Conservation (phyloP, 2,888 invertebrate species). For the Apamea sordens region DNA sequence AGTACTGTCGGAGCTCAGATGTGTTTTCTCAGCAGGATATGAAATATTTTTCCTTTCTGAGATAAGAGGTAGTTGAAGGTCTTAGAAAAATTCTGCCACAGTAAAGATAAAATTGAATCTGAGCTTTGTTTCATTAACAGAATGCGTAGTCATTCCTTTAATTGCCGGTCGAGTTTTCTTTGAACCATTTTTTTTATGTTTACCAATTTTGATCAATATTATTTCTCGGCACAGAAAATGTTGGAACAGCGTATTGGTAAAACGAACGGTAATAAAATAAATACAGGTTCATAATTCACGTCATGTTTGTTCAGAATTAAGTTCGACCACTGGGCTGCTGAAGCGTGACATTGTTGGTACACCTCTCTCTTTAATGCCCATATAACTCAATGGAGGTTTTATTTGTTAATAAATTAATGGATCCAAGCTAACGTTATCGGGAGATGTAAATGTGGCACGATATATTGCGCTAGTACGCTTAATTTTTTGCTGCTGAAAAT, state of each 20-base stretch:
- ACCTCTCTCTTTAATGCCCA: conserved; percentile 48
- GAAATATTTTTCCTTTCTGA: conserved; percentile 35
- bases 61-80: conserved; percentile 35
- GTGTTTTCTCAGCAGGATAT: conserved; percentile 45
- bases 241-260: not conserved
- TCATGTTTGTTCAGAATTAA: conserved; percentile 53
- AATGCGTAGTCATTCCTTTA: conserved; percentile 43
- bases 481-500: conserved; percentile 9
- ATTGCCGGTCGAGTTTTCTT: conserved; percentile 25
- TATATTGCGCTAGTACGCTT: conserved; percentile 43
- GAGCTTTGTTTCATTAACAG: conserved; percentile 8
- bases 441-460: conserved; percentile 36
- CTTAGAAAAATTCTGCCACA: conserved; percentile 3
- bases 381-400: conserved; percentile 46
- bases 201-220: not conserved
- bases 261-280: conserved; percentile 35
- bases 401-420: conserved; percentile 61
- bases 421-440: conserved; percentile 34
- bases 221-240: not conserved
- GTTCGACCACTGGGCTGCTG: conserved; percentile 43
- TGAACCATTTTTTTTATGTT: not conserved
- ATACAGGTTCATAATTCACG: conserved; percentile 34
- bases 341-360: conserved; percentile 37
- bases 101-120: conserved; percentile 35
- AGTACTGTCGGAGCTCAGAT: conserved; percentile 24